Evolutionary conservation across 2,113 vertebrate genomes (phyloP).

Genomic region (Cromileptes altivelis): DNA sequence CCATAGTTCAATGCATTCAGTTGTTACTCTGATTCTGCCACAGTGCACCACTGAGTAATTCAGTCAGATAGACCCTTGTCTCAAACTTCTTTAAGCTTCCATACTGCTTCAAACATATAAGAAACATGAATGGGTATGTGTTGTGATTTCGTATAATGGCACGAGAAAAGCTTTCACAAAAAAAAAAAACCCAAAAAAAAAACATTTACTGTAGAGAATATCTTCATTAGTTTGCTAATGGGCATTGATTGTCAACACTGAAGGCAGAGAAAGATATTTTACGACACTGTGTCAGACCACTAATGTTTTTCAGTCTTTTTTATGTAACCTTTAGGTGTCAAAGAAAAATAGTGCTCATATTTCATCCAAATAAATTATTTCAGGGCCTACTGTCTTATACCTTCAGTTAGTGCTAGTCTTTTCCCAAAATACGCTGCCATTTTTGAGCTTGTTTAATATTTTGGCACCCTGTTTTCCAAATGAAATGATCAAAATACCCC

Average conservation of each 20-base stretch:
- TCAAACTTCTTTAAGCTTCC: background rate
- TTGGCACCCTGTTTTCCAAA: background rate
- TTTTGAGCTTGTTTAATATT: background rate
- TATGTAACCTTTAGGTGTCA: no score
- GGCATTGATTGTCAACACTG: background rate
- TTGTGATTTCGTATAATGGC: background rate
- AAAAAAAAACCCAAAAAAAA: no score
- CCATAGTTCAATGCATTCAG: conserved; percentile 25
- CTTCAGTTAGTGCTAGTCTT: background rate
- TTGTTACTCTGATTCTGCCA: conserved; percentile 18
- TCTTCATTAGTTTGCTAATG: background rate
- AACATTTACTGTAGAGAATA: background rate
- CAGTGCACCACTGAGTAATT: background rate
- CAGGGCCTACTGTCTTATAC: background rate
- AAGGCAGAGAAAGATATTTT: background rate
- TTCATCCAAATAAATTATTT: background rate
- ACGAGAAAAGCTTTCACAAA: background rate
- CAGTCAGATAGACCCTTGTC: background rate
- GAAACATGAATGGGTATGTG: background rate
- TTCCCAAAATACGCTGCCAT: background rate
- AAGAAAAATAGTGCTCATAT: background rate
- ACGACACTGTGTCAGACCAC: background rate
- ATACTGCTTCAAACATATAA: background rate
- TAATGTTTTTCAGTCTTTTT: background rate
- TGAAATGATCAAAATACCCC: background rate